Evolutionary conservation across 2,113 vertebrate genomes (phyloP).

Genomic region (Oreochromis spilurus): DNA sequence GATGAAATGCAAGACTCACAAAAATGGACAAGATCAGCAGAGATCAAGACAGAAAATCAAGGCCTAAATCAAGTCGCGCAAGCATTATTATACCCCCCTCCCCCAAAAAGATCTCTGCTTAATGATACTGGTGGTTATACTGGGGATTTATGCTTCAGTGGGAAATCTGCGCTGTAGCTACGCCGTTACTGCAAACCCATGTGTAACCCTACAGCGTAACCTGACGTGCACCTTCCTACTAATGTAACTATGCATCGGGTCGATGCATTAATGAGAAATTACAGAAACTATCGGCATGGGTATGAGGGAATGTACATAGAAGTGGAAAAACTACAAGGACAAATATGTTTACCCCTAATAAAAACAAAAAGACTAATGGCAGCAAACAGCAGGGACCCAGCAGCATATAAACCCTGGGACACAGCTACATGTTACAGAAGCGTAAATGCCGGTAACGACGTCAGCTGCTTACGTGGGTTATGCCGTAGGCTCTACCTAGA

Average conservation of each 20-base stretch:
- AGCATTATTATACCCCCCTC: not conserved
- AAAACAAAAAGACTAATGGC: not conserved
- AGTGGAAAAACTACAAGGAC: not conserved
- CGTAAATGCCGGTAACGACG: not conserved
- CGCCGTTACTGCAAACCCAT: not conserved
- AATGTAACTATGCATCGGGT: not conserved
- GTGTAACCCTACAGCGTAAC: not conserved
- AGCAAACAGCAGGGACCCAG: not conserved
- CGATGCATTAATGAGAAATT: not conserved
- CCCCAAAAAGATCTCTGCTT: not conserved
- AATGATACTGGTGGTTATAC: not conserved
- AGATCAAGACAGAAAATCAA: not conserved
- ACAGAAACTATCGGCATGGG: not conserved
- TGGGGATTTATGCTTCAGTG: not conserved
- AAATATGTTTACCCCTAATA: not conserved
- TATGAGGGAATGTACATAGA: not conserved
- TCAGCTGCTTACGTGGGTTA: not conserved
- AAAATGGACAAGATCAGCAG: not conserved
- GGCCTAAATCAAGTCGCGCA: not conserved
- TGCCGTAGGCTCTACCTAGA: not conserved
- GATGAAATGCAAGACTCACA: not conserved
- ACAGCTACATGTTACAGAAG: not conserved
- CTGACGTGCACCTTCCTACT: not conserved
- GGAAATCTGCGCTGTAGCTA: not conserved
- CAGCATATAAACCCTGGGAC: not conserved